These are phyloP conservation scores for Hybognathus amarus DNA, from an alignment of 2,797 vertebrate genomes.

Conservation along the genomic window DNA sequence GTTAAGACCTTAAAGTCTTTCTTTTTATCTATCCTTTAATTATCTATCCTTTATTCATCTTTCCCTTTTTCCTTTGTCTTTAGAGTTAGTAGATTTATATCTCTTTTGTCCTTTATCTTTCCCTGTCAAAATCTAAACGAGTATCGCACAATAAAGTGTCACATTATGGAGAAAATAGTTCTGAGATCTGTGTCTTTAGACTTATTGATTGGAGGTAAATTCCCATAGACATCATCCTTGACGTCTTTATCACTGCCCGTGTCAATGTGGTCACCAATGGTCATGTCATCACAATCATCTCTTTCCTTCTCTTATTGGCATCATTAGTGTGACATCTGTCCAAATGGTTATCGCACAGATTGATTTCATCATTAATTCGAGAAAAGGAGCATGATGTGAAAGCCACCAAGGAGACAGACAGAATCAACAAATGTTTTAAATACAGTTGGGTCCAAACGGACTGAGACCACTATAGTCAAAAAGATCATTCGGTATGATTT, in stretches of 20 bases:
- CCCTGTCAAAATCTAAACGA: slow-evolving; percentile 42
- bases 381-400: slow-evolving; percentile 5
- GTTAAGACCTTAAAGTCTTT: background rate
- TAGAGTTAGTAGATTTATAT: background rate
- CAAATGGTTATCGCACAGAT: slow-evolving; percentile 46
- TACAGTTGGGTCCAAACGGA: background rate
- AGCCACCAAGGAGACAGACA: background rate
- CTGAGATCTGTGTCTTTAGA: slow-evolving; percentile 39
- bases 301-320: slow-evolving; percentile 42
- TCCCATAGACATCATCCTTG: slow-evolving; percentile 30
- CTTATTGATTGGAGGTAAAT: slow-evolving; percentile 42
- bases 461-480: background rate
- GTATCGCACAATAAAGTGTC: slow-evolving; percentile 39
- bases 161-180: slow-evolving; percentile 35
- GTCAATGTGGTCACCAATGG: slow-evolving; percentile 53
- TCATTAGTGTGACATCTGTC: slow-evolving; percentile 58
- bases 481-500: no score
- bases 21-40: background rate
- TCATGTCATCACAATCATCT: slow-evolving; percentile 45
- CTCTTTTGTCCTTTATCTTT: slow-evolving; percentile 35
- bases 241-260: slow-evolving; percentile 50
- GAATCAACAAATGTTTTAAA: slow-evolving; percentile 10
- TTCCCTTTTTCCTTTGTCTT: slow-evolving; percentile 16
- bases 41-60: background rate
- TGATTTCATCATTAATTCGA: slow-evolving; percentile 40